Evolutionary conservation across 1,140 invertebrate species (phyloP), one percentile per base, ranked within the genome.

Genomic region (Euura saliciscinereae): DNA sequence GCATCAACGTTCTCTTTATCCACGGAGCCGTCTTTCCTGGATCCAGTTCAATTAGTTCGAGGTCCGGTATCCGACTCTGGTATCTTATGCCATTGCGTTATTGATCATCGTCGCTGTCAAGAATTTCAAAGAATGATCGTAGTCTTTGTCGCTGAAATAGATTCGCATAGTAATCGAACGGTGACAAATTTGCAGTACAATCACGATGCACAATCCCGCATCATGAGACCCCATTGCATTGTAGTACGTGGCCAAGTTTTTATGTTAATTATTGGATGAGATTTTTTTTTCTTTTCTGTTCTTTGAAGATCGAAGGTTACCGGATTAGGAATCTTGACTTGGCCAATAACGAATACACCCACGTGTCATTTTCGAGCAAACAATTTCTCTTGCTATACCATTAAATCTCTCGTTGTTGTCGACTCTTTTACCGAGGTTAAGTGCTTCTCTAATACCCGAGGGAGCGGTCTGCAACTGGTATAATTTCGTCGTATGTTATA

Each of bases 171-270:
- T 28, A 59, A 11, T 6, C 11, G 51, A 59, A 59, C 51, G 51
- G 51, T 59, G 51, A 59, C 51, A 59, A 28, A 59, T 59, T 59
- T n/a, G 51, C 51, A 59, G 51, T 59, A n/a, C 51, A n/a, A 59
- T 59, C 51, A 59, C 51, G 51, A 59, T n/a, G 51, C 51, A 3
- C 51, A 28, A 28, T 28, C 28, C 28, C 28, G 28, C 28, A 28
- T 28, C 28, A 1, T 28, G 28, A 59, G 13, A n/a, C 51, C 13
- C 51, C 13, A 59, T 11, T 8, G 51, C 51, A 59, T 59, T 59
- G 51, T 6, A 59, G 51, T 59, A 8, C 6, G 10, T n/a, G 51
- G 3, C 51, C 51, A 59, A 59, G 51, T 59, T 59, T 59, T 59
- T n/a, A 59, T 59, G 51, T n/a, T 11, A 59, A 59, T 59, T 6